Base-by-base conservation (phyloP, 2,888 invertebrate species). In the Labia minor region DNA sequence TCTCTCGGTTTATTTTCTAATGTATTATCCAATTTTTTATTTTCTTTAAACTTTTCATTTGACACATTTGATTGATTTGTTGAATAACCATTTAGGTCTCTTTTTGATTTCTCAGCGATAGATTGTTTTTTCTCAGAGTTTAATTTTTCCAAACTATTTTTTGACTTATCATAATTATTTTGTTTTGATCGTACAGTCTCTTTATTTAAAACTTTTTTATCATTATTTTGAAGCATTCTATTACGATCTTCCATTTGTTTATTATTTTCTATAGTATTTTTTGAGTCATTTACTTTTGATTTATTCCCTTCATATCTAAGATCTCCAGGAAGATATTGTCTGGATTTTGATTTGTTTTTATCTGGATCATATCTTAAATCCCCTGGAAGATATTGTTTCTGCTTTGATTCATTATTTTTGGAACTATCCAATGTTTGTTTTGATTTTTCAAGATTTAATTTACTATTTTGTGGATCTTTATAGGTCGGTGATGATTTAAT, bases 101-200 rank as follows among this genome's bases (percentile, higher is more conserved):
- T 66, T 66, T 64, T 69, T 21, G 66, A 62, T 67, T 69, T 68
- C 11, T 64, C 20, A 26, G 37, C 64, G 37, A 33, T 63, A 0
- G 64, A 16, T 0, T 21, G 65, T 49, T 61, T 65, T 14, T 61
- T 70, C 62, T 37, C 37, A 19, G 37, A 20, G 8, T 37, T 49
- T 19, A 19, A 49, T 37, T 37, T 33, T 14, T 33, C 16, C 10
- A 26, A 21, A 33, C 21, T 64, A 26, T 14, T n/a, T 16, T 19
- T 26, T 64, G 19, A 33, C 11, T 64, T 16, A 16, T 64, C 64
- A 26, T 19, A 4, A 10, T 10, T 14, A 19, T 63, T 63, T 19
- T 8, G 10, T 10, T 16, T 20, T 8, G 64, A 26, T n/a, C 16
- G 4, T 26, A 26, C n/a, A 21, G 16, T 64, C 11, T 37, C 65